Evolutionary conservation across 2,797 vertebrate genomes (phyloP).

Genomic region (Enteromius anoplus): DNA sequence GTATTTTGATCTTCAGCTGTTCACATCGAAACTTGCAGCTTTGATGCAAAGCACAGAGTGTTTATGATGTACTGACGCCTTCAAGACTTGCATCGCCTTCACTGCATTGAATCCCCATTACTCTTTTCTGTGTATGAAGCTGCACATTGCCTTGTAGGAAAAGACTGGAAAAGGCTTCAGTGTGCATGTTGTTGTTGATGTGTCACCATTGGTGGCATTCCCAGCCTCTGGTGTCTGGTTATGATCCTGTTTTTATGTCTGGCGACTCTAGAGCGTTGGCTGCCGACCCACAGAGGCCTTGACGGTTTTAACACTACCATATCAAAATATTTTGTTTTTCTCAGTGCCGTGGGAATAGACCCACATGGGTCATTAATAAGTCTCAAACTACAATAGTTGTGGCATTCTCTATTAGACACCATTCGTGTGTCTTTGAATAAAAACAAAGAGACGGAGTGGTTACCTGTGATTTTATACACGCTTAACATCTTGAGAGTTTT

Average conservation of each 20-base stretch:
- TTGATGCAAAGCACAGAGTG: neutral
- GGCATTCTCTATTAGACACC: neutral
- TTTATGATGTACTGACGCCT: neutral
- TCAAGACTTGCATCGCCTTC: constrained; percentile 14
- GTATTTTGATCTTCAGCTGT: neutral
- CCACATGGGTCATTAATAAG: neutral
- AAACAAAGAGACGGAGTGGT: constrained; percentile 6
- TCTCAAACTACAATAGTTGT: neutral
- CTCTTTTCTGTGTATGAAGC: neutral
- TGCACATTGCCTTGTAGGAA: constrained; percentile 5
- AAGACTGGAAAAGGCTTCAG: neutral
- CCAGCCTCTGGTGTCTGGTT: constrained; percentile 40
- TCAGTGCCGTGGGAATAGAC: neutral
- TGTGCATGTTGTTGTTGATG: constrained; percentile 10
- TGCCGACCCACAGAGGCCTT: constrained; percentile 6
- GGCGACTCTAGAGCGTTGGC: constrained; percentile 9
- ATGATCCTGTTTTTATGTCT: constrained; percentile 10
- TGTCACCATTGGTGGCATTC: constrained; percentile 8
- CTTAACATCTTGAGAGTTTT: neutral
- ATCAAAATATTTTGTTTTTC: constrained; percentile 15
- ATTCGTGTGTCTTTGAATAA: constrained; percentile 8
- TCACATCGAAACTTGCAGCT: neutral
- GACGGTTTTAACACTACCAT: constrained; percentile 34
- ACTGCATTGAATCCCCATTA: neutral
- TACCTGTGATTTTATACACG: constrained; percentile 12